Evolutionary conservation across 2,113 vertebrate genomes (phyloP), one percentile per base, ranked within the genome.

Genomic region (Toxostoma redivivum): DNA sequence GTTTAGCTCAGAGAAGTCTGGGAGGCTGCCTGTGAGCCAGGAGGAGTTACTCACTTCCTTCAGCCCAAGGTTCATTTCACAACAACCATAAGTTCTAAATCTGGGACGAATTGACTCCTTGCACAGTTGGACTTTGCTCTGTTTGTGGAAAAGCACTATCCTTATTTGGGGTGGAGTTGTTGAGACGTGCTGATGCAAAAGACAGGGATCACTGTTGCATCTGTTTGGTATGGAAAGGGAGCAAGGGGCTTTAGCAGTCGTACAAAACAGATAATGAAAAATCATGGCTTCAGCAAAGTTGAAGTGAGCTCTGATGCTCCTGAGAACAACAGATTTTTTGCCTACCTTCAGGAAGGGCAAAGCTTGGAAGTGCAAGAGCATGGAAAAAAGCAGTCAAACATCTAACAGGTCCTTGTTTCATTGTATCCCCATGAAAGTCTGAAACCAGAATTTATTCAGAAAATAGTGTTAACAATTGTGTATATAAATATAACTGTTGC

Each of bases 21-120:
- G 64, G 76, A 93, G 71, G 66, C 79, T 88, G 81, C 57, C 35
- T 85, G 77, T 35, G 61, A 67, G 88, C 79, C 90, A 81, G 79
- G 74, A 86, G 84, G 69, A 72, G 82, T 96, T 96, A 95, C 81
- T 96, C 79, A 96, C 85, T 97, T 96, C 94, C 95, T 94, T 60
- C 21, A 0, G 44, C 79, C 71, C 88, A 88, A 95, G 90, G 85
- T 86, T 93, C 61, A 38, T 88, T 92, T 90, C 82, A 86, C 76
- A 87, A 44, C 69, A 35, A 24, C 57, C 45, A 54, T 42, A 47
- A 60, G 44, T 40, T 78, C 82, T 88, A 74, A 93, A 86, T 95
- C 51, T 88, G 86, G 48, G 82, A 78, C 0, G 0, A 44, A 44
- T 7, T 92, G 81, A 90, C 94, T 90, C 86, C 80, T 92, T 74